phyloP scores from a whole-genome alignment of 2,888 invertebrate species.

The Adineta ricciae region DNA sequence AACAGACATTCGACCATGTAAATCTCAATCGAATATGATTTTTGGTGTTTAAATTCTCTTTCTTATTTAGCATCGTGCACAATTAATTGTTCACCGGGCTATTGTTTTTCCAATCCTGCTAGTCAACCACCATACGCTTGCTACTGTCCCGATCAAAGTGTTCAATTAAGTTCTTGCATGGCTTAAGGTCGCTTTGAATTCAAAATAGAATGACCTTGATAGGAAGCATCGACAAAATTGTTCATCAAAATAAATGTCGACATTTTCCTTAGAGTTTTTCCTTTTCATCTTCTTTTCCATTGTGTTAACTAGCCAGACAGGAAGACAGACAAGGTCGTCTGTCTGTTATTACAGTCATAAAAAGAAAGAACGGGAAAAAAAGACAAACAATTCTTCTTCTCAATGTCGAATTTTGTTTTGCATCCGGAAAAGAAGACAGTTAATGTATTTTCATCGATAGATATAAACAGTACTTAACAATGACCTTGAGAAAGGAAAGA shows the following conservation, averaged over 20 bases:
- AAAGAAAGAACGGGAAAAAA: background rate
- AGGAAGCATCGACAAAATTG: background rate
- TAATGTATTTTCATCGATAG: background rate
- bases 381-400: background rate
- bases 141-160: background rate
- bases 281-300: background rate
- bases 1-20: background rate
- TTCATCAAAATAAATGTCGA: background rate
- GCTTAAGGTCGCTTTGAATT: background rate
- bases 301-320: background rate
- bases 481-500: background rate
- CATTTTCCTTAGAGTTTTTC: background rate
- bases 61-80: background rate
- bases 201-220: background rate
- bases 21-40: background rate
- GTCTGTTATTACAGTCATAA: background rate
- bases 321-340: background rate
- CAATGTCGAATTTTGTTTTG: background rate
- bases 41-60: background rate
- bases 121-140: background rate
- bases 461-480: background rate
- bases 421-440: background rate
- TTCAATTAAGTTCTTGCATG: background rate
- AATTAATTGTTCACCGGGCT: background rate
- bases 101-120: background rate